Conservation (phyloP, 2,113 vertebrate genomes). For the Rhadina sibilatrix region DNA sequence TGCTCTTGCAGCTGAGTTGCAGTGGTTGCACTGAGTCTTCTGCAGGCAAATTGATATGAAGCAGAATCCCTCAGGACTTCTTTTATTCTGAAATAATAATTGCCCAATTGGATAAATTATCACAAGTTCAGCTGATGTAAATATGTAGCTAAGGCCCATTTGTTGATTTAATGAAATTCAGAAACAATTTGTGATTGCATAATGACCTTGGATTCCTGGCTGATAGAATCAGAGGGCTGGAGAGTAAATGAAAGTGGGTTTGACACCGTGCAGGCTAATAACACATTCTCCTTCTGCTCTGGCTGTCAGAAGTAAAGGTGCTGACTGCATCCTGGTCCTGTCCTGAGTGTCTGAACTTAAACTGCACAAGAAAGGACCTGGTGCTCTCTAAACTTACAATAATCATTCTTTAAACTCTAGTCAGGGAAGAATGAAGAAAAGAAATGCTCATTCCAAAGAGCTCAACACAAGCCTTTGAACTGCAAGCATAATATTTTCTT, state of each 20-base stretch:
- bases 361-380: background rate
- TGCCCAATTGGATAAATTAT: constrained; percentile 29
- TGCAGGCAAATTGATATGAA: background rate
- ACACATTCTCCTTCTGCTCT: background rate
- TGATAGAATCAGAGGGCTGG: background rate
- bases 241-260: constrained; percentile 12
- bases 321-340: background rate
- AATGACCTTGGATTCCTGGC: constrained; percentile 53
- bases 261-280: background rate
- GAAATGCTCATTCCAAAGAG: background rate
- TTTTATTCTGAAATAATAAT: background rate
- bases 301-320: background rate
- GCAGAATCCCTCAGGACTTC: background rate
- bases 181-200: constrained; percentile 44
- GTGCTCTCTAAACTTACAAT: background rate
- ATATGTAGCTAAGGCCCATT: constrained; percentile 32
- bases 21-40: background rate
- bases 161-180: constrained; percentile 66
- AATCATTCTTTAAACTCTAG: background rate
- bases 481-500: constrained; percentile 42
- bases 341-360: background rate
- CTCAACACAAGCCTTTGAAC: constrained; percentile 20
- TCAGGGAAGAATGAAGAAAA: background rate
- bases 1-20: background rate
- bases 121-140: constrained; percentile 28